A percentile compares a stretch with the other conserved stretches of the same genome.
Conservation (phyloP, 2,113 vertebrate species). For the Elanoides forficatus region DNA sequence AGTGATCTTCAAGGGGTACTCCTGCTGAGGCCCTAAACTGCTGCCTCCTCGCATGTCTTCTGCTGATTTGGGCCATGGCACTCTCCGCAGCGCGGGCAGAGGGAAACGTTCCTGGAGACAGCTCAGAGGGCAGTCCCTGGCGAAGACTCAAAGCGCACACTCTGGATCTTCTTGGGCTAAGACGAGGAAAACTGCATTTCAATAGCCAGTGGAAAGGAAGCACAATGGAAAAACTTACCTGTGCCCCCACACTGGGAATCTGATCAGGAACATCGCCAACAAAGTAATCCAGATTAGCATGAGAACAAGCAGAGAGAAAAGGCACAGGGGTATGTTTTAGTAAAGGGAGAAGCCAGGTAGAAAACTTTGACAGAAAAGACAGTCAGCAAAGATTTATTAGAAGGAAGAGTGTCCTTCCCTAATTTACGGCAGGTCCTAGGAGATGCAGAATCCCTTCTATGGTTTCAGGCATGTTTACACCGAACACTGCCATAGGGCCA, state of each 20-base stretch:
- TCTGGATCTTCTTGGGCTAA: slow-evolving; percentile 75
- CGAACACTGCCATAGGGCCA: neutral
- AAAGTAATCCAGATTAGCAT: neutral
- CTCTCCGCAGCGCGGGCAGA: slow-evolving; percentile 25
- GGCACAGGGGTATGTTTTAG: neutral
- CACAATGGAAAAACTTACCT: slow-evolving; percentile 19
- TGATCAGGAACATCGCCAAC: neutral
- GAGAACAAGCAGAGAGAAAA: neutral
- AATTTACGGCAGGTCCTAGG: neutral
- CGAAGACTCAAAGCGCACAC: slow-evolving; percentile 64
- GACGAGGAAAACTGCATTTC: slow-evolving; percentile 76
- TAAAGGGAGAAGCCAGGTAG: neutral
- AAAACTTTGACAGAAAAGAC: neutral
- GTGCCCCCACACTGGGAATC: neutral
- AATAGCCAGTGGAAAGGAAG: neutral
- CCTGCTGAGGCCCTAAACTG: neutral
- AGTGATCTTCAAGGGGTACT: neutral
- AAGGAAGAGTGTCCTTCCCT: neutral
- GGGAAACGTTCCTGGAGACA: slow-evolving; percentile 41
- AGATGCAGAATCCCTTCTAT: neutral
- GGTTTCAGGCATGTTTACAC: neutral
- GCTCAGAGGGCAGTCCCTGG: slow-evolving; percentile 73
- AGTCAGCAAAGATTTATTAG: neutral
- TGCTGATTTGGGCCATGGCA: slow-evolving; percentile 18
- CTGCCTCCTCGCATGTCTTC: slow-evolving; percentile 20